phyloP scores from a whole-genome alignment of 2,888 invertebrate genomes.

The Ellobium chinense region DNA sequence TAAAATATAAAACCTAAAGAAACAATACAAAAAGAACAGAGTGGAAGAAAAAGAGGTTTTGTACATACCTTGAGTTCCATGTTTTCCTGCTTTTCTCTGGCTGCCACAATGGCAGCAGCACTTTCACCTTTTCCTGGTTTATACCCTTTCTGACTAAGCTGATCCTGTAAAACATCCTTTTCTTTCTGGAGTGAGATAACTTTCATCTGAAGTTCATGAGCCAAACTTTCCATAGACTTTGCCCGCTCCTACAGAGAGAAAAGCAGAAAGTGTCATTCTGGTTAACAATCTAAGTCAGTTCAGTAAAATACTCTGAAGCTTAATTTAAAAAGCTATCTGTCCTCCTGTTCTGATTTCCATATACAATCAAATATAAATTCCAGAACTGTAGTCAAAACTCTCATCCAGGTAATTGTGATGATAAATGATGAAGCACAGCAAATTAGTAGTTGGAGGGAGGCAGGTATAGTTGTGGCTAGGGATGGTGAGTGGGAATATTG shows the following conservation, averaged over 20 bases:
- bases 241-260: slow-evolving; percentile 27
- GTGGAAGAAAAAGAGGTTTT: background rate
- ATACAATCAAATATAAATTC: too few species aligned
- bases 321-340: too few species aligned
- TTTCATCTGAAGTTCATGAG: slow-evolving; percentile 65
- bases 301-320: too few species aligned
- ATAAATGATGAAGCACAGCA: too few species aligned
- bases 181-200: slow-evolving; percentile 66
- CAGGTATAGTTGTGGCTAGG: too few species aligned
- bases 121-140: slow-evolving; percentile 53
- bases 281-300: too few species aligned
- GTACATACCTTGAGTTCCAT: slow-evolving; percentile 51
- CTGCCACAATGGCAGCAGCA: slow-evolving; percentile 36
- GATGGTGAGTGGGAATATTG: too few species aligned
- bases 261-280: too few species aligned
- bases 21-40: background rate
- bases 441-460: too few species aligned
- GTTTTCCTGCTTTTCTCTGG: slow-evolving; percentile 49
- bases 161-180: slow-evolving; percentile 60
- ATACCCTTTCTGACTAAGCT: slow-evolving; percentile 44
- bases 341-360: too few species aligned
- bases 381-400: too few species aligned
- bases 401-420: too few species aligned
- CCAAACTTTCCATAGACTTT: slow-evolving; percentile 58
- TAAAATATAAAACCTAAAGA: background rate